Evolutionary conservation across 2,113 vertebrate species (phyloP).

Genomic region (Pithys albifrons): DNA sequence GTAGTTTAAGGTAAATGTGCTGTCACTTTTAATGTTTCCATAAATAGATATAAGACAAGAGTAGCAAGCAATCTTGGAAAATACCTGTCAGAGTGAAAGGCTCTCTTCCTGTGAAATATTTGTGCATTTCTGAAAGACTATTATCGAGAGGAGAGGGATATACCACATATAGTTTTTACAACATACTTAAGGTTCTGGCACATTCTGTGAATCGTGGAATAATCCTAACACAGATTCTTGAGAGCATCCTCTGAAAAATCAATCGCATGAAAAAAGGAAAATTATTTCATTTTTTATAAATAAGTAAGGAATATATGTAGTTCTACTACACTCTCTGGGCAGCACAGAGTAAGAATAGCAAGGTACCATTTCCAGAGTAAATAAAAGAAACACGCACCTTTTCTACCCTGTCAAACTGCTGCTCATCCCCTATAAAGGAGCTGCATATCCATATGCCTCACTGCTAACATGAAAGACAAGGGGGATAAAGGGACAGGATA

Average conservation of each 20-base stretch:
- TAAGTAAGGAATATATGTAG: neutral
- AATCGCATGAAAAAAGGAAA: neutral
- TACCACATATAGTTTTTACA: neutral
- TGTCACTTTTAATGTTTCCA: conserved; percentile 11
- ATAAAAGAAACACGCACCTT: neutral
- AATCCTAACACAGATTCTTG: neutral
- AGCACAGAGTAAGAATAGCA: neutral
- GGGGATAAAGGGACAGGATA: neutral
- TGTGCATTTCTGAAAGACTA: neutral
- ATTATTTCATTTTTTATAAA: neutral
- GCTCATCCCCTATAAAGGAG: neutral
- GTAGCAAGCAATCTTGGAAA: conserved; percentile 20
- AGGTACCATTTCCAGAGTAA: neutral
- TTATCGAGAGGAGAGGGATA: neutral
- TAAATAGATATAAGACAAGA: conserved; percentile 16
- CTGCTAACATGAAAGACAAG: neutral
- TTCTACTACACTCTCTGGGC: neutral
- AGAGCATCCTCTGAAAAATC: neutral
- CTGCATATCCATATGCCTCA: neutral
- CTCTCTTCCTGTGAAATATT: conserved; percentile 4
- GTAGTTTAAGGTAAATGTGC: conserved; percentile 22
- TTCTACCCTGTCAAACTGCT: neutral
- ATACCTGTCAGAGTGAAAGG: conserved; percentile 6
- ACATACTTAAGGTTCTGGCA: neutral
- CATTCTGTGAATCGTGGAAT: neutral